Evolutionary conservation across 2,797 vertebrate species (phyloP), one percentile per base, ranked within the genome.

Genomic region (Argyrosomus regius): DNA sequence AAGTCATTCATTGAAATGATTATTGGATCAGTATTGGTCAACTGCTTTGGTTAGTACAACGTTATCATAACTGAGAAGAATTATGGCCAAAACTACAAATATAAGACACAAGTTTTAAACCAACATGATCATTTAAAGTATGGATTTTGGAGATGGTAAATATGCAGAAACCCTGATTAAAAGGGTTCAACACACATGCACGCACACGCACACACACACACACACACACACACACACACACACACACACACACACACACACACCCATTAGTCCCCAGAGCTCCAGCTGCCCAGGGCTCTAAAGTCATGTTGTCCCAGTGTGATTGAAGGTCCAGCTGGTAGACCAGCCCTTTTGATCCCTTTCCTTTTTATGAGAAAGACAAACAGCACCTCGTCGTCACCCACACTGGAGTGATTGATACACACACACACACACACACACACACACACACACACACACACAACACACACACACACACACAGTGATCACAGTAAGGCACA

Each of bases 251-350:
- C 71, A 72, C 75, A 76, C 77, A 11, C 31, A 35, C 31, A 35
- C 31, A 35, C 31, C 84, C 81, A 70, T 78, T 64, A 78, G 87
- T 84, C 87, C 77, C 78, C 77, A 80, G 85, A 74, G 83, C 91
- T 88, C 81, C 92, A 95, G 93, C 93, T 93, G 92, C 91, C 89
- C 90, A 67, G 77, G 74, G 59, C 88, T 87, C 88, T 89, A 85
- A 91, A 93, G 91, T 93, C 89, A 92, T 80, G 82, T 86, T 91
- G 90, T 91, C 88, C 87, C 87, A 84, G 90, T 83, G 87, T 90
- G 92, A 94, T 84, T 90, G 87, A 93, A 90, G 92, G 90, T 94
- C 91, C 93, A 94, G 92, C 93, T 92, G 92, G 91, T 90, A 87
- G 90, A 85, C 74, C 76, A 75, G 82, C 79, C 87, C 92, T 94